These are phyloP conservation scores for Pseudopleuronectes americanus DNA, from an alignment of 2,797 vertebrate species.

Conservation along the genomic window DNA sequence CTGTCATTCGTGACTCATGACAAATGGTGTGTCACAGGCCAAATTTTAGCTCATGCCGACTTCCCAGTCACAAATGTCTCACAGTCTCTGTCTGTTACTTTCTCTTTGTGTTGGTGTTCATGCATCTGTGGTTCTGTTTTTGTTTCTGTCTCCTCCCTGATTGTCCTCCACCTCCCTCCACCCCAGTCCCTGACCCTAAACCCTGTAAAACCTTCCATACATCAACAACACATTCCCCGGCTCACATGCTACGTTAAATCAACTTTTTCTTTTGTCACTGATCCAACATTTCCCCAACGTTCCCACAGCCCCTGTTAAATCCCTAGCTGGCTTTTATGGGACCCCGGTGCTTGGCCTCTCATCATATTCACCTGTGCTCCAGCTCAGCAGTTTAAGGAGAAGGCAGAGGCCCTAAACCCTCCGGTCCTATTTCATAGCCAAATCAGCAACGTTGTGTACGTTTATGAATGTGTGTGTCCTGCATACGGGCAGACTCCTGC, in stretches of 20 bases:
- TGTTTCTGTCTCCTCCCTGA: conserved; percentile 6
- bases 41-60: conserved; percentile 45
- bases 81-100: conserved; percentile 7
- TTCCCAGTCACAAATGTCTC: conserved; percentile 7
- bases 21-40: conserved; percentile 53
- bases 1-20: conserved; percentile 61
- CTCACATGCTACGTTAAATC: conserved; percentile 52
- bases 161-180: neutral
- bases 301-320: conserved; percentile 63
- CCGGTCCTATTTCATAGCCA: conserved; percentile 17
- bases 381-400: conserved; percentile 54
- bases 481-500: conserved; percentile 8
- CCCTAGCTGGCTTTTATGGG: conserved; percentile 39
- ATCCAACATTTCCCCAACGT: conserved; percentile 46
- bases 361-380: conserved; percentile 45
- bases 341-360: conserved; percentile 39
- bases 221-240: conserved; percentile 29
- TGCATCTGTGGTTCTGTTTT: conserved; percentile 22
- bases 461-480: conserved; percentile 44
- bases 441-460: conserved; percentile 30
- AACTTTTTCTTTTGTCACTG: conserved; percentile 47
- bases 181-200: conserved; percentile 23
- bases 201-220: conserved; percentile 49
- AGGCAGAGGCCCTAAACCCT: conserved; percentile 29
- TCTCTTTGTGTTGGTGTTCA: conserved; percentile 13